Percentiles rank a stretch among this genome's conserved stretches.
These are phyloP conservation scores for Phrynocephalus guinanensis DNA, from an alignment of 2,797 vertebrate genomes.

Conservation along the genomic window DNA sequence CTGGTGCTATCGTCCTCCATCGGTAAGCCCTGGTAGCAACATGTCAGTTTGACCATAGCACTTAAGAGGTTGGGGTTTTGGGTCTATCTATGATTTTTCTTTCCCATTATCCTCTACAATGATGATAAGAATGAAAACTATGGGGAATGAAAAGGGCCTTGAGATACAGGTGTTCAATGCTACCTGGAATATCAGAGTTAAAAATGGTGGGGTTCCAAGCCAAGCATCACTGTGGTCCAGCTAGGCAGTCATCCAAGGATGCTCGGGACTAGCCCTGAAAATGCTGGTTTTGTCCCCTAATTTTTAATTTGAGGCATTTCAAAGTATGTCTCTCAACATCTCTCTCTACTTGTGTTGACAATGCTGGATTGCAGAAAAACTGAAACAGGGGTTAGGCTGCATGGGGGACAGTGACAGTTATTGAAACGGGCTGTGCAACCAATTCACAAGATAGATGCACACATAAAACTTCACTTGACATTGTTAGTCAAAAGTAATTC, in stretches of 20 bases:
- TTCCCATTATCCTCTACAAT: background rate
- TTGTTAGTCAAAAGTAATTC: background rate
- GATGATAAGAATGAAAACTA: background rate
- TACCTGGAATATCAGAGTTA: background rate
- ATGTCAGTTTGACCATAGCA: background rate
- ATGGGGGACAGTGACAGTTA: background rate
- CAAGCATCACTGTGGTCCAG: no score
- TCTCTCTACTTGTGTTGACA: no score
- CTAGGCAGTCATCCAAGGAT: background rate
- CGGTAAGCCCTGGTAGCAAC: background rate
- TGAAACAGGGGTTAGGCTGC: background rate
- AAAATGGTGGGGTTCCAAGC: background rate
- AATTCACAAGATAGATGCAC: background rate
- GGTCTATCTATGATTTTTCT: background rate
- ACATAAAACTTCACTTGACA: constrained; percentile 23
- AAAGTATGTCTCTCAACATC: accelerated
- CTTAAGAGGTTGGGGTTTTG: background rate
- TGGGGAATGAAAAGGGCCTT: background rate
- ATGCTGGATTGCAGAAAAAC: no score
- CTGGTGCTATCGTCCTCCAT: background rate
- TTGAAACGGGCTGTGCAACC: background rate
- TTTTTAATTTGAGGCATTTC: background rate
- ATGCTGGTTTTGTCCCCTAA: background rate
- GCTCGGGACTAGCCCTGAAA: background rate
- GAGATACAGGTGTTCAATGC: background rate